Evolutionary conservation across 2,888 invertebrate genomes (phyloP).

Genomic region (Tipula vernalis): DNA sequence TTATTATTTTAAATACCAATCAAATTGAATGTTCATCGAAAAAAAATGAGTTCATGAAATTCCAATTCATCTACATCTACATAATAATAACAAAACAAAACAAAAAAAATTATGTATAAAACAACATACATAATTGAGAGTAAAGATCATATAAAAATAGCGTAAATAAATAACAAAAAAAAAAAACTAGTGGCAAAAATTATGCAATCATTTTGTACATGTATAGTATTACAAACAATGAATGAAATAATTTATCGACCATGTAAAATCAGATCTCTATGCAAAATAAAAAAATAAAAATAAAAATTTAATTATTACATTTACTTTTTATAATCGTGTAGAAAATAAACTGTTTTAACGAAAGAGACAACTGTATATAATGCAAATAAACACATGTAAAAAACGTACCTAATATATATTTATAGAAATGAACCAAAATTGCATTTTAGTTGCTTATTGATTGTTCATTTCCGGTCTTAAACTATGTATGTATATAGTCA

Average conservation of each 20-base stretch:
- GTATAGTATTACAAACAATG: background rate
- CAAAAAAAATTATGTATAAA: background rate
- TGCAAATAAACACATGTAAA: background rate
- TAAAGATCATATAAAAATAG: background rate
- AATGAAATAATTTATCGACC: background rate
- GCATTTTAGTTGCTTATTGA: background rate
- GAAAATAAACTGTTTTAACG: background rate
- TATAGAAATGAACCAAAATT: background rate
- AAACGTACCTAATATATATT: background rate
- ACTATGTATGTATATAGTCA: background rate
- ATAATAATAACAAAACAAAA: background rate
- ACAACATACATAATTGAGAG: background rate
- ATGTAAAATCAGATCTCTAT: background rate
- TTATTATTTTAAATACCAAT: background rate
- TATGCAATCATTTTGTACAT: background rate
- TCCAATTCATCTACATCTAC: background rate
- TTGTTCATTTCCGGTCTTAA: background rate
- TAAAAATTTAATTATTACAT: background rate
- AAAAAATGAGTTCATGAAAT: background rate
- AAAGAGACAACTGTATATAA: background rate
- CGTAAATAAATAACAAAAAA: background rate
- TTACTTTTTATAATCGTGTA: background rate
- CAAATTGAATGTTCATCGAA: background rate
- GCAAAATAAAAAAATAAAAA: background rate
- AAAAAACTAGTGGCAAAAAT: background rate